phyloP scores from a whole-genome alignment of 1,140 invertebrate species.

The Daktulosphaira vitifoliae region DNA sequence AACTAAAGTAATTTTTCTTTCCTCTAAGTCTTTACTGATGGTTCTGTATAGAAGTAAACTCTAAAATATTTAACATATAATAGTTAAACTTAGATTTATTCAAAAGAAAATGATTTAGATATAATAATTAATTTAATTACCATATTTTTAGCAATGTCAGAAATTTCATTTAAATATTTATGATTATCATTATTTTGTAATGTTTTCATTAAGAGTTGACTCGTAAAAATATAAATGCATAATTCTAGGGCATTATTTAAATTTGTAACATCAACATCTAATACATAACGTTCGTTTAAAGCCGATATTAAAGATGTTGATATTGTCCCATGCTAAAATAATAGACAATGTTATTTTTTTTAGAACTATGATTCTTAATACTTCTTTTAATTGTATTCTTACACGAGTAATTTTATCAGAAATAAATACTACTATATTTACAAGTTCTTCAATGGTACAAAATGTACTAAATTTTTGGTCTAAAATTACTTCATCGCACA shows the following conservation, averaged over 20 bases:
- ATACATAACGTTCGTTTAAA: constrained; percentile 15
- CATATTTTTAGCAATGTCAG: constrained; percentile 22
- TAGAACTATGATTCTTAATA: too few species aligned
- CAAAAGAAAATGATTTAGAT: too few species aligned
- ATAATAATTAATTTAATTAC: neutral
- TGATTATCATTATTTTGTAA: constrained; percentile 24
- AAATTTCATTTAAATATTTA: constrained; percentile 8
- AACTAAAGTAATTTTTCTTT: constrained; percentile 15
- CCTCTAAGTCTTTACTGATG: constrained; percentile 26
- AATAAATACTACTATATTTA: constrained; percentile 12
- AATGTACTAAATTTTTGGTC: constrained; percentile 24
- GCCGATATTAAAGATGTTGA: constrained; percentile 24
- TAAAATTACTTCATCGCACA: constrained; percentile 11
- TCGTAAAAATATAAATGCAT: constrained; percentile 21
- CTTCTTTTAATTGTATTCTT: neutral
- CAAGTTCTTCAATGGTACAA: constrained; percentile 6
- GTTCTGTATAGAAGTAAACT: constrained; percentile 28
- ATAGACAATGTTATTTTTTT: too few species aligned
- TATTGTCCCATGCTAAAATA: constrained; percentile 1
- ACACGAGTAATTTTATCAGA: constrained; percentile 28
- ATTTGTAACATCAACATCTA: constrained; percentile 8
- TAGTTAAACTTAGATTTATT: neutral
- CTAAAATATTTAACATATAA: neutral
- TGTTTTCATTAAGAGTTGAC: constrained; percentile 26
- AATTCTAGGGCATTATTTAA: constrained; percentile 21